phyloP scores from a whole-genome alignment of 1,140 invertebrate genomes.

The Bombus huntii region DNA sequence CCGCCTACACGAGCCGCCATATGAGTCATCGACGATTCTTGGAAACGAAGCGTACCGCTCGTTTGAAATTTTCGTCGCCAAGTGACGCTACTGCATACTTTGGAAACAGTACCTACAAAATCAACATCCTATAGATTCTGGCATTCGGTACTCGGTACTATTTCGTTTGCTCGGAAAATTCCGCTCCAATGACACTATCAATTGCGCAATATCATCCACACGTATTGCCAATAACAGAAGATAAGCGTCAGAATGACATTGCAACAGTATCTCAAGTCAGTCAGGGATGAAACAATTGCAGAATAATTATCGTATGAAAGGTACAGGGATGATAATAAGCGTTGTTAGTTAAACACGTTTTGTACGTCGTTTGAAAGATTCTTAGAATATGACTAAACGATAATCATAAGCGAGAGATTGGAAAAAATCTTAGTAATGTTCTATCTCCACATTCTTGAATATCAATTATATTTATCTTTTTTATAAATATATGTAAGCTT shows the following conservation, averaged over 20 bases:
- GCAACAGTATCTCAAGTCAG: background rate
- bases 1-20: conserved; percentile 59
- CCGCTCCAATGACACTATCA: conserved; percentile 26
- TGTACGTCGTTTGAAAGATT: too few species aligned
- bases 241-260: conserved; percentile 6
- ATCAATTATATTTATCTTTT: background rate
- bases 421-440: background rate
- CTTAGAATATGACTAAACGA: background rate
- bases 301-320: background rate
- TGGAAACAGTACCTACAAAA: background rate
- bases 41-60: conserved; percentile 50
- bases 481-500: background rate
- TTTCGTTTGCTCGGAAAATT: background rate
- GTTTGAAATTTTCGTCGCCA: conserved; percentile 60
- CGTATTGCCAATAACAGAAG: conserved; percentile 16
- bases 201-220: conserved; percentile 28
- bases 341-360: background rate
- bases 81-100: conserved; percentile 7
- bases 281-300: conserved; percentile 10
- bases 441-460: background rate
- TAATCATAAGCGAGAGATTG: too few species aligned
- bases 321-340: background rate
- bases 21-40: conserved; percentile 67
- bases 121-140: background rate
- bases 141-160: background rate